Conservation (phyloP, 2,113 vertebrate species). For the Cyprinodon variegatus region DNA sequence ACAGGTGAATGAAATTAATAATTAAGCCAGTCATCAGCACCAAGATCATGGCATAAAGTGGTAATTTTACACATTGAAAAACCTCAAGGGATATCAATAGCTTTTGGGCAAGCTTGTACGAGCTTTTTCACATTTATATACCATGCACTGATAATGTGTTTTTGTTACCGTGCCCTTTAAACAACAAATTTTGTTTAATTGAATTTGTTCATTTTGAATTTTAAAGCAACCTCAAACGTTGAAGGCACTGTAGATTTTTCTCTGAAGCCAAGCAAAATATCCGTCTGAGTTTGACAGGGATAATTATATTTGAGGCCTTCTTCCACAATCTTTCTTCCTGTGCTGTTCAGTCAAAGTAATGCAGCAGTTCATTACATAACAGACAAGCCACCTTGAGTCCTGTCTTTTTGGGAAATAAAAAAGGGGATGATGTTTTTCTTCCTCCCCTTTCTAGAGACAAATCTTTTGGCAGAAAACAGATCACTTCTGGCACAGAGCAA, state of each 20-base stretch:
- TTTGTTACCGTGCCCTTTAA: neutral
- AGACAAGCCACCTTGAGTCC: neutral
- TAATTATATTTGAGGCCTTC: conserved; percentile 22
- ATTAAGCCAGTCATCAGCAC: too few relatives aligned
- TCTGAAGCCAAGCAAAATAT: conserved; percentile 8
- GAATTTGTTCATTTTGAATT: neutral
- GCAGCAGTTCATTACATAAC: neutral
- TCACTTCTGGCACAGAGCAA: conserved; percentile 37
- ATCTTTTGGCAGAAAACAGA: conserved; percentile 40
- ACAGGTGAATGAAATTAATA: too few relatives aligned
- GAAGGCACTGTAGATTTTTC: neutral
- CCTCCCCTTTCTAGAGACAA: conserved; percentile 17
- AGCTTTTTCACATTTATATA: neutral
- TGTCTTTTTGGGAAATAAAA: neutral
- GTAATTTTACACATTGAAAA: too few relatives aligned
- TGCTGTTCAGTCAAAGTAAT: conserved; percentile 1
- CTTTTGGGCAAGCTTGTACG: neutral
- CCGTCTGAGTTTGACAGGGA: conserved; percentile 8
- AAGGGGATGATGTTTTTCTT: conserved; percentile 9
- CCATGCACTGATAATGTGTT: neutral
- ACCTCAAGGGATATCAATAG: too few relatives aligned
- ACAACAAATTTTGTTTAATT: neutral
- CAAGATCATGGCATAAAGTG: too few relatives aligned
- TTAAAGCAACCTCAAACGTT: neutral
- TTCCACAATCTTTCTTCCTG: conserved; percentile 2